A percentile compares a stretch with the other conserved stretches of the same genome.
phyloP scores from a whole-genome alignment of 2,797 vertebrate species.

The Remorina albescens region DNA sequence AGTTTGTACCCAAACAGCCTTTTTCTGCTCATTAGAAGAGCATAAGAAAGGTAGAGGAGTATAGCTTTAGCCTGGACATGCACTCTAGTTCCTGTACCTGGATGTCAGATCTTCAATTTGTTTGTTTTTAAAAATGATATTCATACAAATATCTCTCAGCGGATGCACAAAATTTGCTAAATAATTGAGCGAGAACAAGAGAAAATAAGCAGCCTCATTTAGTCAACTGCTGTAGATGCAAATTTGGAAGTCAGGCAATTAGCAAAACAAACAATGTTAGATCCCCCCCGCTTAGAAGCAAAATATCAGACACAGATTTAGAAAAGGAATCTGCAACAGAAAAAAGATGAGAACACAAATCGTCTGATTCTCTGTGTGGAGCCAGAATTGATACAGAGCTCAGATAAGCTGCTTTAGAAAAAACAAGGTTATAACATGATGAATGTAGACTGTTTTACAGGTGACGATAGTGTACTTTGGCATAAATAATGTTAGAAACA shows the following conservation, averaged over 20 bases:
- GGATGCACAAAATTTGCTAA: constrained; percentile 13
- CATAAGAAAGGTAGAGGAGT: not conserved
- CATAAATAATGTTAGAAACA: not conserved
- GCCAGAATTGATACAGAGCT: constrained; percentile 18
- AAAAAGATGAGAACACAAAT: constrained; percentile 47
- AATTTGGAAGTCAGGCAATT: constrained; percentile 21
- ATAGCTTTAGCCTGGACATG: not conserved
- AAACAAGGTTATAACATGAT: constrained; percentile 3
- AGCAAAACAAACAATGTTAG: constrained; percentile 5
- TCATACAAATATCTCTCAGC: constrained; percentile 6
- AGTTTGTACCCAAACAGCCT: constrained; percentile 27
- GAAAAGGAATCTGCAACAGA: constrained; percentile 34
- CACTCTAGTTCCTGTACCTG: not conserved
- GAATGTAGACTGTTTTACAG: constrained; percentile 2
- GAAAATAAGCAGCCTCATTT: constrained; percentile 13
- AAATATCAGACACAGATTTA: constrained; percentile 38
- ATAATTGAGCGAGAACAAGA: not conserved
- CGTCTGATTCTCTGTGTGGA: constrained; percentile 21
- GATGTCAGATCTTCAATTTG: constrained; percentile 4
- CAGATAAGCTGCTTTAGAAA: constrained; percentile 15
- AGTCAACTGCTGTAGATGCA: not conserved
- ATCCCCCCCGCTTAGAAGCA: not conserved
- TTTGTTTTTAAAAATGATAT: not conserved
- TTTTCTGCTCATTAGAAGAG: constrained; percentile 47
- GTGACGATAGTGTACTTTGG: not conserved